Evolutionary conservation across 2,113 vertebrate species (phyloP), one percentile per base, ranked within the genome.

Genomic region (Octodon degus): DNA sequence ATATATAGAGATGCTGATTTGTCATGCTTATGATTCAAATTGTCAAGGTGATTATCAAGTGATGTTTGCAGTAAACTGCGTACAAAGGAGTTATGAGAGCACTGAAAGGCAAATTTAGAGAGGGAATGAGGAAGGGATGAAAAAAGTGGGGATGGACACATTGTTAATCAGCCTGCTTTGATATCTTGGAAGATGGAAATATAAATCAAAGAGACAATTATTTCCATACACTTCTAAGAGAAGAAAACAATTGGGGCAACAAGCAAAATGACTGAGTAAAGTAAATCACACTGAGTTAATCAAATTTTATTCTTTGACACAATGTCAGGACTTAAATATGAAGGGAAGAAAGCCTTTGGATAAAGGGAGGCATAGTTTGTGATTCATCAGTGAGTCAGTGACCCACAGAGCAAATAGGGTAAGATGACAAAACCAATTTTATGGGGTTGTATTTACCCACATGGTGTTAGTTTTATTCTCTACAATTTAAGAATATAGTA

Each of bases 231-330:
- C n/a, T 34, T 96, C 89, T 87, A 80, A 94, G 60, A 90, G 19
- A 43, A 93, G 74, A 65, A 74, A 94, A 80, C 40, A 94, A 94
- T 68, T 55, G 14, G 89, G 25, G 30, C 63, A 90, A 82, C 43
- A 77, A 82, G 63, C 58, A 92, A 81, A 60, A 40, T 81, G 85
- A 84, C 77, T 80, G 40, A 87, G 22, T 79, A 67, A 77, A 88
- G 87, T 95, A 92, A 97, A 83, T 98, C 92, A 94, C 25, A 72
- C 20, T 2, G 62, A 86, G 55, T 93, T 97, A 94, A 92, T 96
- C 50, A 92, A 90, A 92, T 94, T 96, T 94, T 81, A 82, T 94
- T 93, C 58, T 77, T 43, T 93, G 90, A 90, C 53, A 95, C 68
- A 43, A 30, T 89, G 87, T 86, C 30, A 83, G 67, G 55, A 32